phyloP scores from a whole-genome alignment of 2,113 vertebrate species.

The Percopsis transmontana region DNA sequence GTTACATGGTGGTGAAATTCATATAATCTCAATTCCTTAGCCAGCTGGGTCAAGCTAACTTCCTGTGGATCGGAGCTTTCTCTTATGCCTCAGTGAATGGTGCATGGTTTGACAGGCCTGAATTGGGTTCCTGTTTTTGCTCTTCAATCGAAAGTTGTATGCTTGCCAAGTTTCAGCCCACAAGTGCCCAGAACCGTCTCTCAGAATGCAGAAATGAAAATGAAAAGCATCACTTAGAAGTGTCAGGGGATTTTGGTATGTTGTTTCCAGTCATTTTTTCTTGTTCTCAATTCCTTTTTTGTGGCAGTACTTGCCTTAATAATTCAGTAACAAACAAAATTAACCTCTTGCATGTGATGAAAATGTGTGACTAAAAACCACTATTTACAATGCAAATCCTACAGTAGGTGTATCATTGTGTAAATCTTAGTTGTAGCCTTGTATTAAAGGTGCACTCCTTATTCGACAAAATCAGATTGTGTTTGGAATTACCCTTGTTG shows the following conservation, averaged over 20 bases:
- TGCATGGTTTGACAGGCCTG: constrained; percentile 53
- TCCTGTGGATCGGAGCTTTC: constrained; percentile 61
- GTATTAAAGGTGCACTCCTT: too few species aligned
- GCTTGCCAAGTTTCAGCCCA: constrained; percentile 47
- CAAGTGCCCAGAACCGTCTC: constrained; percentile 16
- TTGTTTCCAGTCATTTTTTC: too few species aligned
- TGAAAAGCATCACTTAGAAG: constrained; percentile 13
- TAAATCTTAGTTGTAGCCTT: too few species aligned
- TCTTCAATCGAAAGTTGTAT: constrained; percentile 49
- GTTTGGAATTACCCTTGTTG: too few species aligned
- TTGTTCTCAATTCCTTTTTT: too few species aligned
- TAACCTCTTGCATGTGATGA: too few species aligned
- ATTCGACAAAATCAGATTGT: too few species aligned
- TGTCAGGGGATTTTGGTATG: constrained; percentile 5
- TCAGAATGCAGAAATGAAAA: constrained; percentile 58
- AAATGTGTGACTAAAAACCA: too few species aligned
- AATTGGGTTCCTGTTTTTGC: constrained; percentile 71
- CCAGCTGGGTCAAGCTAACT: constrained; percentile 59
- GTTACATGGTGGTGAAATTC: constrained; percentile 54
- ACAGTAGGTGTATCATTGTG: too few species aligned
- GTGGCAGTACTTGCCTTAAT: too few species aligned
- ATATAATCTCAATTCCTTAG: constrained; percentile 62
- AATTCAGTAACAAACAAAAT: too few species aligned
- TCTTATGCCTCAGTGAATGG: constrained; percentile 62
- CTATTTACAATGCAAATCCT: too few species aligned